Base-by-base conservation (phyloP, 53 echinoderm and acorn worm species). In the Patiria pectinifera region DNA sequence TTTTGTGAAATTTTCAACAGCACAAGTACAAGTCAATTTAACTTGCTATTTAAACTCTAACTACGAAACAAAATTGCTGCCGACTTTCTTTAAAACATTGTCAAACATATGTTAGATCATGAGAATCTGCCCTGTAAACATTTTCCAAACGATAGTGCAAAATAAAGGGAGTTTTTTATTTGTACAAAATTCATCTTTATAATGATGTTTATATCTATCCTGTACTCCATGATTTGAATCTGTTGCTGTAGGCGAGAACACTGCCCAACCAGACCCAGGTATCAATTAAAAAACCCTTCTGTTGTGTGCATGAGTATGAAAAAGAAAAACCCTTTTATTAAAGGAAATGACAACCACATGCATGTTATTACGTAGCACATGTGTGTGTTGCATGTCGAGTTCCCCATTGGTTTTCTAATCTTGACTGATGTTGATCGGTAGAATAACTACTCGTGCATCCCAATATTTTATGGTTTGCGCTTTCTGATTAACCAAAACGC, bases 241-340 rank as follows among this genome's bases (percentile, higher is more conserved):
- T 35, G 45, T 77, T 58, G 14, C 25, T 87, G 59, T 87, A 76
- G 77, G 76, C 16, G 61, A 26, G 2, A 60, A 76, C 21, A 77
- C 87, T 23, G 61, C 23, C 24, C 35, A 77, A 77, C 87, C 87
- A 60, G 24, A 76, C 22, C 59, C 87, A 87, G 87, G 87, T 87
- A 87, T 76, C 76, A 18, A 44, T 59, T 16, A 61, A 6, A 53
- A 53, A 53, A 13, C 26, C 15, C 78, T 75, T 87, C 87, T 61
- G 26, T 76, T 75, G 58, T 46, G 22, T 87, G 87, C 87, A 87
- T 75, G 87, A 74, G 48, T 47, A 48, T 4, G 1, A 46, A 23
- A 35, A 76, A 76, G 21, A 2, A 15, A 69, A 14, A 69, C 21
- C 69, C 16, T 69, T 69, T 18, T 18, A 14, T 18, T 18, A 14